phyloP scores from a whole-genome alignment of 2,113 vertebrate species.

The Paradisaea rubra region DNA sequence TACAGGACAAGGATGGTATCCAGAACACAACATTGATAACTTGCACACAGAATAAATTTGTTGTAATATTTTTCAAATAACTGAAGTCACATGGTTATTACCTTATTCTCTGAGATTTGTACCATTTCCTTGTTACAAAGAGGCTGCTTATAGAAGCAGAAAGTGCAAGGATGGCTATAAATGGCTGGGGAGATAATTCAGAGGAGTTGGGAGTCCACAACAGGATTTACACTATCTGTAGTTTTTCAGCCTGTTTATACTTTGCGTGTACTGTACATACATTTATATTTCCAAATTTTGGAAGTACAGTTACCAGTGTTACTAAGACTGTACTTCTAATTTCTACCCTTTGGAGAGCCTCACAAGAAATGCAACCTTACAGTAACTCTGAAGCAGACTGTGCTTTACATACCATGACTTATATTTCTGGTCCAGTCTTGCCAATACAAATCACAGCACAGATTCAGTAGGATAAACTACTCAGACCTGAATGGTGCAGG shows the following conservation, averaged over 20 bases:
- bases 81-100: not conserved
- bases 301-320: not conserved
- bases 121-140: not conserved
- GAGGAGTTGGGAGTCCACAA: not conserved
- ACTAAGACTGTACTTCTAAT: not conserved
- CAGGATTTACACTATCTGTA: not conserved
- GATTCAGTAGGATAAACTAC: not conserved
- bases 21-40: not conserved
- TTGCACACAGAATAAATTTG: not conserved
- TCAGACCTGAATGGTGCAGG: not conserved
- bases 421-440: not conserved
- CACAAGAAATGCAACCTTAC: not conserved
- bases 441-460: not conserved
- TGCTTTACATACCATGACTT: not conserved
- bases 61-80: not conserved
- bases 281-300: not conserved
- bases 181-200: not conserved
- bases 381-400: not conserved
- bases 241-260: not conserved
- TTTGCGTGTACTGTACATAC: not conserved
- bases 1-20: not conserved
- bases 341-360: not conserved
- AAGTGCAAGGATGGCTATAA: not conserved
- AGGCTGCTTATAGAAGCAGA: not conserved
- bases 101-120: not conserved